Base-by-base conservation (phyloP, 1,140 invertebrate species). In the Drosophila simulans region DNA sequence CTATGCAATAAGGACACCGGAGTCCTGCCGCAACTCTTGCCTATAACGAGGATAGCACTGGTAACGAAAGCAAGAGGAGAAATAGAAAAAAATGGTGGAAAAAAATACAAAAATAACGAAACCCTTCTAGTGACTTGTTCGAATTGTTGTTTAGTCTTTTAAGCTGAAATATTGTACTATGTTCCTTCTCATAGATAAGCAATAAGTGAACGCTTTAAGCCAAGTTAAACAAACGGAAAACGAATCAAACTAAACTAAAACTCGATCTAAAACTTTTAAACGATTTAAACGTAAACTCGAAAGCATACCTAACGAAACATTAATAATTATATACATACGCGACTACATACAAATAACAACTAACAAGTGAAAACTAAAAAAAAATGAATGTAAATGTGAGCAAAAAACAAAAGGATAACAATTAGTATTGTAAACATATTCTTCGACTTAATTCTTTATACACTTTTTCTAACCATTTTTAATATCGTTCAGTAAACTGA, bases 101-200 rank as follows among this genome's bases (percentile, higher is more conserved):
- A 55, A 55, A 58, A 46, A 56, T 57, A 3, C 10, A 58, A 60
- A 64, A 56, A 39, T 8, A 45, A 46, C 20, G 22, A 43, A 85
- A 78, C 74, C 77, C 69, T 63, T 81, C 56, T 86, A 86, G 78
- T 86, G 74, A 88, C 83, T 88, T 82, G 69, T 88, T 88, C 59
- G 40, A 81, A 86, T 81, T 86, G 83, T 86, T 86, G 83, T 86
- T 86, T 88, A 86, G 78, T 86, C 75, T 65, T 75, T 79, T 88
- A 86, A 86, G 82, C 57, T 71, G 58, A 64, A 78, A 88, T 71
- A 88, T 86, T 88, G 78, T 86, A 82, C 83, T 82, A 88, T 86
- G 82, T 86, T 86, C 82, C 82, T 86, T 82, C 68, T 86, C 79
- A 88, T 86, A 86, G 70, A 86, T 82, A 86, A 86, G 82, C 82